Base-by-base conservation (phyloP, 2,888 invertebrate genomes). In the Eulithis prunata region DNA sequence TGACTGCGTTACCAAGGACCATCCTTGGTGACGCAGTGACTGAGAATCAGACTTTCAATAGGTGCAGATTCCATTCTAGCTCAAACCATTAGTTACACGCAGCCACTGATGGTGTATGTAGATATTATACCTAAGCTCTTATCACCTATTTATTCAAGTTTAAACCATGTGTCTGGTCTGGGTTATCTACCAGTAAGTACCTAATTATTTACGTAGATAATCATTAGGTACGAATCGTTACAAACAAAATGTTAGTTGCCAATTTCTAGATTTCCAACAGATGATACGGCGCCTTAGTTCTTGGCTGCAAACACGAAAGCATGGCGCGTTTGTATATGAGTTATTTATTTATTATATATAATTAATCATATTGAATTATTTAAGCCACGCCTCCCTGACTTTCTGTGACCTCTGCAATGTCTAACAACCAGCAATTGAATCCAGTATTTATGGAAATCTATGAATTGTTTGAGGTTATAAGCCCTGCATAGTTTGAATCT, bases 201-300 rank as follows among this genome's bases (percentile, higher is more conserved):
- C n/a, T 45, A 45, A 2, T n/a, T n/a, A 21, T 49, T 21, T 49
- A 49, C 7, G 21, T 49, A 21, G 11, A 3, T 41, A 10, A 41
- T 41, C 41, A 11, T 11, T 41, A 11, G 21, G 49, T 49, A 49
- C 8, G 21, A 21, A 21, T 21, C 21, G 21, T 3, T 21, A 21
- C 41, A n/a, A 45, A 45, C 45, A 21, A 11, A 4, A 8, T 21
- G 21, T 21, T 47, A 11, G 38, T 54, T 45, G 57, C 58, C 63
- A 64, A 64, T 36, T 55, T 56, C 41, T 46, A 41, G 28, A 32
- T 38, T 21, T 46, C 10, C 2, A 13, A 41, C 54, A 54, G 54
- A 14, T 14, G 36, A 46, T 38, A 63, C 47, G 59, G 64, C 64
- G 64, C 45, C 58, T 32, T 59, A 55, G 10, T 21, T 64, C 28